Base-by-base conservation (phyloP, 35 echinoderm and acorn worm species). In the Diadema setosum region DNA sequence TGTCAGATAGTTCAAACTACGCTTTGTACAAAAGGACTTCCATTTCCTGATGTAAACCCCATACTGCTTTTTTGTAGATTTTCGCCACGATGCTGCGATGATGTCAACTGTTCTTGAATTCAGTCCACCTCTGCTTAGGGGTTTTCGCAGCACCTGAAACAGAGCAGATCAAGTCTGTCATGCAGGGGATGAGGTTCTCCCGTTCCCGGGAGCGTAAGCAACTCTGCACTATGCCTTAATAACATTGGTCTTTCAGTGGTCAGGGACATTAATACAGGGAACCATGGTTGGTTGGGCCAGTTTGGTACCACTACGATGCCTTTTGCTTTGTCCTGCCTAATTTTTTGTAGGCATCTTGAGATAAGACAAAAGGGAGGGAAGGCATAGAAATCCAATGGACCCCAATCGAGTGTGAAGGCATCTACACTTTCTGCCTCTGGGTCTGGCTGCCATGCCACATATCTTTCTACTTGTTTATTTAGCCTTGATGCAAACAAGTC, bases 401-500 rank as follows among this genome's bases (percentile, higher is more conserved):
- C 41, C 84, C 85, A 87, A 15, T 87, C 29, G 2, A 73, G 18
- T 18, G 57, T 60, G 57, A 60, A 60, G 3, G 57, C 57, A 60
- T 60, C 17, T 3, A 5, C 57, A 23, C 18, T 60, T 18, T 18
- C 4, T 2, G 57, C 57, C 2, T 27, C 57, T 3, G 57, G 57
- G 17, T 60, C 57, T 23, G 57, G 49, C n/a, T n/a, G n/a, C 67
- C 90, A 87, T 40, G 83, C 57, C 34, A 92, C 41, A 84, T 87
- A 92, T 60, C 65, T 86, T 3, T 70, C 26, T 46, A 80, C 11
- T 73, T 92, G 65, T 26, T 45, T n/a, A 46, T 92, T 92, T 25
- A 85, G 57, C 41, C 90, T 80, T 17, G 90, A 88, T n/a, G 90
- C 84, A 82, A 92, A 87, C 26, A 92, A 59, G 74, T 92, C 90